Evolutionary conservation across 2,888 invertebrate genomes (phyloP), one percentile per base, ranked within the genome.

Genomic region (Cosmia pyralina): DNA sequence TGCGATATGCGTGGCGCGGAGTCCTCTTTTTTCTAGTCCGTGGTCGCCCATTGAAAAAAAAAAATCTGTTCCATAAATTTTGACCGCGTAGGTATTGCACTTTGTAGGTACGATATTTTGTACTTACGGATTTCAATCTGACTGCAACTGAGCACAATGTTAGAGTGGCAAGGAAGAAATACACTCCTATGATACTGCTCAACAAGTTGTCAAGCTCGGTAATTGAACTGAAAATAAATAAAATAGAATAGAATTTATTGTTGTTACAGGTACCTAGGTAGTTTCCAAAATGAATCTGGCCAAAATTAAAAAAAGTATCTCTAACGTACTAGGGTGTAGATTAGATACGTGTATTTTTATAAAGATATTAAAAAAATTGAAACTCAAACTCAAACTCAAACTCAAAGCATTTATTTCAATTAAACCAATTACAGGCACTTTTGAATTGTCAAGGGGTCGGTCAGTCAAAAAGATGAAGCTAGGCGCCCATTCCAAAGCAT

Each of bases 121-220:
- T 53, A 74, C 91, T 91, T 86, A 95, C 95, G 85, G 89, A 87
- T 80, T 91, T 92, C 1, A 95, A 81, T 67, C 92, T 88, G 7
- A 95, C 82, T 8, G 94, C 94, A n/a, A 93, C 91, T 3, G 91
- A 90, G 75, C 95, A 95, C 15, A 95, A 67, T 4, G 94, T 94
- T 3, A 94, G 72, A 4, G 94, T 92, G 0, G 93, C 92, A 11
- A 93, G 65, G 11, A 92, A 87, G 71, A 93, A 93, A 85, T 95
- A 95, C n/a, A 94, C 87, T 28, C 94, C 95, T 69, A 95, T 81
- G 53, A 94, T 92, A 66, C 89, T 83, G 68, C 84, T 88, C 34
- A 94, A 78, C 50, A 93, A 76, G 15, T 79, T 83, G 55, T 90
- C 89, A 15, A 95, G 84, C 52, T 91, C 86, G 4, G 75, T 80